Base-by-base conservation (phyloP, 2,797 vertebrate genomes). In the Danio kyathit region DNA sequence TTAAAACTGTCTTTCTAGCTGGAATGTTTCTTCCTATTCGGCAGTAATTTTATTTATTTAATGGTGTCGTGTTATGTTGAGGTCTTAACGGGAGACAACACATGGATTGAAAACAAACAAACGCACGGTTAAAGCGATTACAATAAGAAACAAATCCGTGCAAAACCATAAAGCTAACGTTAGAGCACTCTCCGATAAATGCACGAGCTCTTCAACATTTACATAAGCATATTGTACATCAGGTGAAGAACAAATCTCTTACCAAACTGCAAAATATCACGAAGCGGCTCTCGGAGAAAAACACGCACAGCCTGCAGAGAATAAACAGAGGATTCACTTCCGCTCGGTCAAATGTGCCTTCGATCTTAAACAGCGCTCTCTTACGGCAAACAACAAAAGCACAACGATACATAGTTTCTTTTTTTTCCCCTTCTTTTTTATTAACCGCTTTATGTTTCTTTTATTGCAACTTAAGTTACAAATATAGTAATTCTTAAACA, bases 271-370 rank as follows among this genome's bases (percentile, higher is more conserved):
- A 54, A 52, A n/a, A 19, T 8, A 51, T 51, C 7, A 19, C 19
- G 17, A 79, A n/a, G 2, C 2, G 5, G 41, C 16, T 38, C 14
- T 60, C 5, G 0, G 7, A 5, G 10, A 60, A 70, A 14, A 14
- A 3, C n/a, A 29, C 44, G 16, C 65, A 16, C n/a, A 12, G 29
- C 10, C 44, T 40, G 2, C 4, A 4, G 4, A 48, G 46, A 43
- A 72, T 79, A 43, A 72, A 71, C 76, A 72, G 5, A 29, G 4
- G 10, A 13, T n/a, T 13, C 7, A 79, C 67, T 79, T 79, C 77
- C 77, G 77, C 38, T 63, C 67, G 17, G 65, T 60, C 66, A 43
- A 10, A 61, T 1, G 43, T 13, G 43, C 11, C 60, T 64, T 64
- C 48, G 11, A 16, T 12, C 3, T 21, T 56, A 13, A 2, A 5